Percentiles rank a stretch among this genome's conserved stretches.
Evolutionary conservation across 2,797 vertebrate species (phyloP).

Genomic region (Chiroxiphia lanceolata): DNA sequence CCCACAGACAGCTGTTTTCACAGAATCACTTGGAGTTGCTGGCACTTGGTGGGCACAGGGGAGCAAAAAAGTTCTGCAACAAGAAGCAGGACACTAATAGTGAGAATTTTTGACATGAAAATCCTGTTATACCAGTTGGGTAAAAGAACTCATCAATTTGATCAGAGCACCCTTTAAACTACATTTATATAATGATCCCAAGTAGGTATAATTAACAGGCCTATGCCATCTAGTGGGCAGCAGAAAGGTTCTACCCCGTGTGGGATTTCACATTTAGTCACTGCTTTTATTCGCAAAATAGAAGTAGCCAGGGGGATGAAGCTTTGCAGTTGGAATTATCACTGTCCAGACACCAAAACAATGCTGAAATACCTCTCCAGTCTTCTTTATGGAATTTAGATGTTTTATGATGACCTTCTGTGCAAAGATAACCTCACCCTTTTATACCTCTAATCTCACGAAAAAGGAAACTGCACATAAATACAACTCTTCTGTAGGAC

Average conservation of each 20-base stretch:
- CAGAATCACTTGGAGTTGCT: neutral
- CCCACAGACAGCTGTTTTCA: neutral
- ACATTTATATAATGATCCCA: neutral
- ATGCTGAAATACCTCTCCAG: neutral
- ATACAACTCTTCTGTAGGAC: neutral
- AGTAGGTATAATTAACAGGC: neutral
- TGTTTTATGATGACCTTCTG: neutral
- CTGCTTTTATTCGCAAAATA: neutral
- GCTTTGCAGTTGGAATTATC: neutral
- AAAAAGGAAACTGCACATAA: neutral
- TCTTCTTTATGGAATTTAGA: neutral
- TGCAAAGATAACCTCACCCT: neutral
- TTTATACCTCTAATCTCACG: neutral
- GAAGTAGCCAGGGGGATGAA: neutral
- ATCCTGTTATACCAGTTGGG: neutral
- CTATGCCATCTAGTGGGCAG: constrained; percentile 58
- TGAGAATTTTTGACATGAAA: neutral
- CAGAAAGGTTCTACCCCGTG: neutral
- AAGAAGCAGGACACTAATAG: neutral
- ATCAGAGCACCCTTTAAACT: neutral
- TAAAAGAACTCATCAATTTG: neutral
- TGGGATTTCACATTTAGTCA: neutral
- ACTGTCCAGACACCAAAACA: neutral
- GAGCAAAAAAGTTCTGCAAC: neutral
- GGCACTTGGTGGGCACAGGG: neutral